Evolutionary conservation across 2,888 invertebrate genomes (phyloP).

Genomic region (Leptopterna dolabrata): DNA sequence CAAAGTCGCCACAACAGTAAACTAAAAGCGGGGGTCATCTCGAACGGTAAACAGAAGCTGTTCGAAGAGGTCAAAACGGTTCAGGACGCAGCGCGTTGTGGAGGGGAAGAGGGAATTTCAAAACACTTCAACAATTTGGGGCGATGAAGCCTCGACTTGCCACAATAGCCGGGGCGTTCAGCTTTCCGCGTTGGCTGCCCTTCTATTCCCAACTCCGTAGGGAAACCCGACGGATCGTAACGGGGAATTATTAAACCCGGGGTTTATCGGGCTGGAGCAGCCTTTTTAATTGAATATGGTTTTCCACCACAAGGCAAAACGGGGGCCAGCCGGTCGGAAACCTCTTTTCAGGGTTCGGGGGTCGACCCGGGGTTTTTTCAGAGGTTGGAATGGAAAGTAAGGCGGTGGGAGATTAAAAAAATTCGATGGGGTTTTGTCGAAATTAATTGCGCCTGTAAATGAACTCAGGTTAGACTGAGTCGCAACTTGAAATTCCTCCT

Average conservation of each 20-base stretch:
- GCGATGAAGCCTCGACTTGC: background rate
- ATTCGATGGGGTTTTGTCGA: too few species aligned
- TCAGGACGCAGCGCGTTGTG: background rate
- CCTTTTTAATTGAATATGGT: constrained; percentile 7
- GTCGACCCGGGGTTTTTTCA: too few species aligned
- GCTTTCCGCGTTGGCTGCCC: background rate
- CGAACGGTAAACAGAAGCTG: background rate
- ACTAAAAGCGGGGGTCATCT: background rate
- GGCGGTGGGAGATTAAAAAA: too few species aligned
- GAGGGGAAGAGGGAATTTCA: background rate
- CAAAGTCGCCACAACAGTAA: background rate
- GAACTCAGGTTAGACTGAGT: too few species aligned
- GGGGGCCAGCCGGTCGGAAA: background rate
- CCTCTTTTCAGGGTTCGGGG: background rate
- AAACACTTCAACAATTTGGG: constrained; percentile 3
- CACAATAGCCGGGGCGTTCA: constrained; percentile 1
- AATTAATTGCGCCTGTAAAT: too few species aligned
- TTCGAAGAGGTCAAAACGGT: background rate
- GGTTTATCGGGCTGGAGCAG: background rate
- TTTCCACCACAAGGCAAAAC: background rate
- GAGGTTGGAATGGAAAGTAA: too few species aligned
- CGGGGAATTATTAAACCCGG: background rate
- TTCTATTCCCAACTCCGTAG: background rate
- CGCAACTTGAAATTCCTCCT: too few species aligned
- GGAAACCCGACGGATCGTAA: background rate